Percentiles rank a stretch among this genome's conserved stretches.
phyloP scores from a whole-genome alignment of 2,797 vertebrate species.

The Acomys russatus region DNA sequence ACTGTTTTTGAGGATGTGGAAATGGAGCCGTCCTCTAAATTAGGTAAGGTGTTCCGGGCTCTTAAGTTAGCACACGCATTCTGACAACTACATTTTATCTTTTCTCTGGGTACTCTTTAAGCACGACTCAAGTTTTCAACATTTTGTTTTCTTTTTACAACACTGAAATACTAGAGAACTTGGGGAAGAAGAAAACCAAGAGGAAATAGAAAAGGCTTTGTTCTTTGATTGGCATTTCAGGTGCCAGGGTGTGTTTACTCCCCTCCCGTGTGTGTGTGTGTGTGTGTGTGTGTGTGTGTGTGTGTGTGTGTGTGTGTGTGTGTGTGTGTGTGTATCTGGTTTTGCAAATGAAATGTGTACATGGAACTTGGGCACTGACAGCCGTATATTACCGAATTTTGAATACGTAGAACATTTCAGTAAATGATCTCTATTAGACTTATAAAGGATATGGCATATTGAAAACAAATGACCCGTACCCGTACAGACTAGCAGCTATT shows the following conservation, averaged over 20 bases:
- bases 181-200: constrained; percentile 1
- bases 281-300: not conserved
- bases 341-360: constrained; percentile 44
- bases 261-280: not conserved
- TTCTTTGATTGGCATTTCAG: constrained; percentile 65
- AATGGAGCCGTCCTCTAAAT: not conserved
- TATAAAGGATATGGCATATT: not conserved
- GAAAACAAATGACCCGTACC: not conserved
- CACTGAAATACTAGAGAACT: constrained; percentile 5
- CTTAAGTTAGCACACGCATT: not conserved
- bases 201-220: constrained; percentile 40
- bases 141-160: not conserved
- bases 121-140: constrained; percentile 34
- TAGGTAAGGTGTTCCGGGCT: not conserved
- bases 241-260: not conserved
- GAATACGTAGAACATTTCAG: constrained; percentile 18
- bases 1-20: not conserved
- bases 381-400: not conserved
- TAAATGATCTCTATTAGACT: constrained; percentile 45
- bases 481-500: not conserved
- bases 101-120: constrained; percentile 23
- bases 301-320: not conserved
- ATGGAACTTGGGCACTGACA: not conserved
- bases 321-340: not conserved
- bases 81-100: not conserved